Percentiles rank a stretch among this genome's conserved stretches.
phyloP scores from a whole-genome alignment of 2,888 invertebrate genomes.

The Diplazon laetatorius region DNA sequence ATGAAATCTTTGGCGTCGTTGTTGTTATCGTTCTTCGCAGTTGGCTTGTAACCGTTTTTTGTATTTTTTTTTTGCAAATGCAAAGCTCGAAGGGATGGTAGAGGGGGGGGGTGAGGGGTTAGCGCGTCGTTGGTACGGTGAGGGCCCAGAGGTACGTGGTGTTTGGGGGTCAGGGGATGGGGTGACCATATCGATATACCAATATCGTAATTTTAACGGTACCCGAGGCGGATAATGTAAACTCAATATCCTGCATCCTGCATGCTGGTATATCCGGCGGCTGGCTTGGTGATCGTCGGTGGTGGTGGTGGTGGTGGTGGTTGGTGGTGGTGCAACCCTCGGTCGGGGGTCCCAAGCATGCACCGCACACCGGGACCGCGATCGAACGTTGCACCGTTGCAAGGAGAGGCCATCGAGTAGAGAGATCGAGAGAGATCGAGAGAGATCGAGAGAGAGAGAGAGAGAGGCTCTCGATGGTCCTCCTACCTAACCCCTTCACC shows the following conservation, averaged over 20 bases:
- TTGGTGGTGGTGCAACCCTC: too few species aligned
- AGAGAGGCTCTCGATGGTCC: too few species aligned
- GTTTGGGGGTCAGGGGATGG: too few species aligned
- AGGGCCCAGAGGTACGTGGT: conserved; percentile 54
- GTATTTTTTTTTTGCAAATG: neutral
- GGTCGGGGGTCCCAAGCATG: conserved; percentile 45
- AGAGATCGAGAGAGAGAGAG: too few species aligned
- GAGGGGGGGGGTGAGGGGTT: neutral
- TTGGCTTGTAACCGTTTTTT: conserved; percentile 54
- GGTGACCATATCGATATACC: conserved; percentile 74
- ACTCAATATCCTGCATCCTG: conserved; percentile 74
- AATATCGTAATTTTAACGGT: conserved; percentile 76
- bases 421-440: too few species aligned
- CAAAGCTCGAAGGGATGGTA: conserved; percentile 1
- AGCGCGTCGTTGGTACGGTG: conserved; percentile 23
- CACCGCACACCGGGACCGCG: conserved; percentile 37
- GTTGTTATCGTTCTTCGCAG: conserved; percentile 49
- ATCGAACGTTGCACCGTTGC: conserved; percentile 36
- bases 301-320: too few species aligned
- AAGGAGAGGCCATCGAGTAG: conserved; percentile 1
- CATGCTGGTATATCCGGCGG: conserved; percentile 63
- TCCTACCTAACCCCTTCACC: neutral
- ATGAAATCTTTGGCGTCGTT: conserved; percentile 15
- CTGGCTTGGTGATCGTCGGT: conserved; percentile 37
- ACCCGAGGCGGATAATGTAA: conserved; percentile 73